Conservation (phyloP, 2,888 invertebrate genomes). For the Drosophila putrida region DNA sequence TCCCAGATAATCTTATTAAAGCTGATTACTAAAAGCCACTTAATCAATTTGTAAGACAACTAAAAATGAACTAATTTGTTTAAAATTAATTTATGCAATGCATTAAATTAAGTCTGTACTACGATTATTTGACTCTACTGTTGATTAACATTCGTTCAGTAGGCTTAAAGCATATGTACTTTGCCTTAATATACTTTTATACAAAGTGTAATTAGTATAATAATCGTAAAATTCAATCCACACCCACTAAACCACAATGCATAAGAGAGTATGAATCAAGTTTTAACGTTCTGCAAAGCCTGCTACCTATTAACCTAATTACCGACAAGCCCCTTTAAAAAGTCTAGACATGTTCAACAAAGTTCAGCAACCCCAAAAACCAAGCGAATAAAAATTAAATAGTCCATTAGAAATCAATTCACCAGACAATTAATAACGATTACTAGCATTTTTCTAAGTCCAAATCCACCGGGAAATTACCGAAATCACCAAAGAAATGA, state of each 20-base stretch:
- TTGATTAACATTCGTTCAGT: neutral
- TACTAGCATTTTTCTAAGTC: conserved; percentile 16
- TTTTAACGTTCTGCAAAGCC: neutral
- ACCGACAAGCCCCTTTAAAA: conserved; percentile 13
- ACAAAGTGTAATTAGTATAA: neutral
- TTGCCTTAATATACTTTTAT: neutral
- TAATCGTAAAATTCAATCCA: neutral
- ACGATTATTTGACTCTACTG: neutral
- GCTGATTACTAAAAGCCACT: conserved; percentile 36
- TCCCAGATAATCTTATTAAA: conserved; percentile 28
- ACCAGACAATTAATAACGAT: conserved; percentile 50
- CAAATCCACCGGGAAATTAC: neutral
- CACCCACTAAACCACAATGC: neutral
- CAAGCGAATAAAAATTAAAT: conserved; percentile 40
- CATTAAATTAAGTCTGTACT: neutral
- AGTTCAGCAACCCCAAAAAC: conserved; percentile 10
- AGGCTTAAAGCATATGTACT: neutral
- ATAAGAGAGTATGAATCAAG: neutral
- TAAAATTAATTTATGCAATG: neutral
- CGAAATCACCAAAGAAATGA: neutral
- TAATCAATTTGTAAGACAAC: conserved; percentile 34
- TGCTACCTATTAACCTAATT: conserved; percentile 61
- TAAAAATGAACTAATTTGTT: conserved; percentile 21
- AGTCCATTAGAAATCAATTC: conserved; percentile 59
- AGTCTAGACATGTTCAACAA: conserved; percentile 51